Conservation (phyloP, 2,113 vertebrate species). For the Balaeniceps rex region DNA sequence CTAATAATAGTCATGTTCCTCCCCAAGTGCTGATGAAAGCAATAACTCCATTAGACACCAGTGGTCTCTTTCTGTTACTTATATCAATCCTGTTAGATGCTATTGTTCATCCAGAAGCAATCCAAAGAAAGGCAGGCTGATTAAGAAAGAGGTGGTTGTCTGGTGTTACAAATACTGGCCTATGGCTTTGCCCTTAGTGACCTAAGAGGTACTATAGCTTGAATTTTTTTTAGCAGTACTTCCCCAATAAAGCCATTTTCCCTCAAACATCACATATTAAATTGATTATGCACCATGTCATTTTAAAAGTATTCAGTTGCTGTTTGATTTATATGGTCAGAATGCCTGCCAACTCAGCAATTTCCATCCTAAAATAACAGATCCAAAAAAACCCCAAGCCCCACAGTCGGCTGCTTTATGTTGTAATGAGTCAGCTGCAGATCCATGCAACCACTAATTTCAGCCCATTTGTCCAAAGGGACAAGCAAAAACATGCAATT, state of each 20-base stretch:
- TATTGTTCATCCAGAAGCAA: slow-evolving; percentile 23
- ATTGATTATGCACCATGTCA: slow-evolving; percentile 60
- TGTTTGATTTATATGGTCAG: slow-evolving; percentile 57
- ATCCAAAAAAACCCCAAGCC: not conserved
- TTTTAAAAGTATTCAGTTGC: slow-evolving; percentile 62
- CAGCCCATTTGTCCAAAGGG: slow-evolving; percentile 52
- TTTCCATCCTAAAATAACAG: slow-evolving; percentile 64
- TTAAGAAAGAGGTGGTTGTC: slow-evolving; percentile 28
- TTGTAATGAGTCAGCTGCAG: slow-evolving; percentile 66
- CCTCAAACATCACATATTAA: slow-evolving; percentile 50
- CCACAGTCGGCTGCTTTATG: not conserved
- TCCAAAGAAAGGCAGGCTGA: not conserved
- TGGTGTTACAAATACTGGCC: not conserved
- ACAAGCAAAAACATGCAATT: slow-evolving; percentile 60
- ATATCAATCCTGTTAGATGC: not conserved
- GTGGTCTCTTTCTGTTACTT: not conserved
- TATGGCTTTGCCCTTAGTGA: slow-evolving; percentile 24
- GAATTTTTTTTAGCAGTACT: slow-evolving; percentile 29
- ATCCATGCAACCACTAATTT: slow-evolving; percentile 56
- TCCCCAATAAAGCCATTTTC: slow-evolving; percentile 46
- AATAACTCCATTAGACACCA: not conserved
- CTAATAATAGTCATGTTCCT: not conserved
- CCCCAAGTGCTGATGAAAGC: not conserved
- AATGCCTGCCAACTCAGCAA: slow-evolving; percentile 51
- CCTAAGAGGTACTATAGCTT: not conserved